A percentile compares a stretch with the other conserved stretches of the same genome.
phyloP scores from a whole-genome alignment of 2,888 invertebrate genomes.

The Lochmaea crataegi region DNA sequence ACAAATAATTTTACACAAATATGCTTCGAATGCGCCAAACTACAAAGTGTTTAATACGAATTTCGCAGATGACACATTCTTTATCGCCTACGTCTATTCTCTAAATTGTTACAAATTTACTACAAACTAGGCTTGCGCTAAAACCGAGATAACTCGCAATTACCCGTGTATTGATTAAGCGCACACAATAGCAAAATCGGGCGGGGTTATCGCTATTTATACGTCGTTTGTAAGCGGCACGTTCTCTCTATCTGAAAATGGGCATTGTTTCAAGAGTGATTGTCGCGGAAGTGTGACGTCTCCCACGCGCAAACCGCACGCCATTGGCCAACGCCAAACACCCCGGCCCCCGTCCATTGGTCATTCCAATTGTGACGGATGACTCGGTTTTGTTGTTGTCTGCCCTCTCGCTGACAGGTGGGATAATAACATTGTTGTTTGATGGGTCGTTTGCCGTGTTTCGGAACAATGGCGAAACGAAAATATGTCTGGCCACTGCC shows the following conservation, averaged over 20 bases:
- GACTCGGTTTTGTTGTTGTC: constrained; percentile 58
- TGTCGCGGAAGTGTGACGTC: constrained; percentile 56
- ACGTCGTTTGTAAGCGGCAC: constrained; percentile 21
- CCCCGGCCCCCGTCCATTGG: constrained; percentile 57
- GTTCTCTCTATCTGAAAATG: constrained; percentile 42
- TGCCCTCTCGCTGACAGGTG: constrained; percentile 60
- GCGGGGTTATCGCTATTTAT: not conserved
- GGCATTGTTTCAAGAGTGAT: constrained; percentile 50
- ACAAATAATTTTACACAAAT: too few relatives aligned
- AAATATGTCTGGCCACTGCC: constrained; percentile 46
- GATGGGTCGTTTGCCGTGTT: constrained; percentile 26
- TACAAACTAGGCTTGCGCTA: too few relatives aligned
- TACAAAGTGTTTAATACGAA: too few relatives aligned
- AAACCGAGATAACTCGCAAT: not conserved
- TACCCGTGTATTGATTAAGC: not conserved
- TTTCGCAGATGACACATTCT: too few relatives aligned
- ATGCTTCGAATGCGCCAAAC: too few relatives aligned
- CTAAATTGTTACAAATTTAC: not conserved
- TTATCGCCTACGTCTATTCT: too few relatives aligned
- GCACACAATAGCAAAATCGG: constrained; percentile 3
- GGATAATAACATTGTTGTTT: constrained; percentile 57
- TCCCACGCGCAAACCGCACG: constrained; percentile 62
- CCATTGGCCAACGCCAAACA: constrained; percentile 62
- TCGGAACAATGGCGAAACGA: constrained; percentile 60
- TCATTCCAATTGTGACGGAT: constrained; percentile 58